Conservation (phyloP, 92 coral and sea anemone genomes). For the Galaxea fascicularis region DNA sequence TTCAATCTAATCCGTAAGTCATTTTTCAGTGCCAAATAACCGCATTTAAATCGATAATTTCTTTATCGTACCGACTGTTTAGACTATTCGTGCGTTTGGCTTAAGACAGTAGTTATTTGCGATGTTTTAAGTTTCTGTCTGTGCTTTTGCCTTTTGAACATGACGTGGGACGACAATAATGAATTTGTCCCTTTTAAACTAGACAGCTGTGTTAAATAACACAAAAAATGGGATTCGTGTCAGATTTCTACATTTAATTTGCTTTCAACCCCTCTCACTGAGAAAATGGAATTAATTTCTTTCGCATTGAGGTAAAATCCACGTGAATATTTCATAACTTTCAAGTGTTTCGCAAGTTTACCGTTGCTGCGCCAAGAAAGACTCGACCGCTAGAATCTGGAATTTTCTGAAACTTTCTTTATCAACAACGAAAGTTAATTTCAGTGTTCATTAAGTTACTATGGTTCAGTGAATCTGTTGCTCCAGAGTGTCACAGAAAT, state of each 20-base stretch:
- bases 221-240: neutral
- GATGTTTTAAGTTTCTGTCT: too few species aligned
- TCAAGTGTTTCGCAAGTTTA: neutral
- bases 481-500: neutral
- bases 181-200: too few species aligned
- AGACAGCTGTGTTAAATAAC: too few species aligned
- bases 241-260: neutral
- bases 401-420: neutral
- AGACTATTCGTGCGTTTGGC: too few species aligned
- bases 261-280: neutral
- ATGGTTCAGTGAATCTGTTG: slow-evolving; percentile 11
- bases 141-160: too few species aligned
- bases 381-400: neutral
- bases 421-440: too few species aligned
- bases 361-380: neutral
- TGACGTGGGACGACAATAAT: too few species aligned
- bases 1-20: too few species aligned
- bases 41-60: too few species aligned
- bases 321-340: slow-evolving; percentile 13
- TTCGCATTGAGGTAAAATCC: neutral
- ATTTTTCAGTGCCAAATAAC: too few species aligned
- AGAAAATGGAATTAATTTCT: neutral
- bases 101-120: too few species aligned
- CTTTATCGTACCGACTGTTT: too few species aligned
- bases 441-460: neutral